Percentiles rank a stretch among this genome's conserved stretches.
Conservation (phyloP, 92 coral and sea anemone genomes). For the Galaxea fascicularis region DNA sequence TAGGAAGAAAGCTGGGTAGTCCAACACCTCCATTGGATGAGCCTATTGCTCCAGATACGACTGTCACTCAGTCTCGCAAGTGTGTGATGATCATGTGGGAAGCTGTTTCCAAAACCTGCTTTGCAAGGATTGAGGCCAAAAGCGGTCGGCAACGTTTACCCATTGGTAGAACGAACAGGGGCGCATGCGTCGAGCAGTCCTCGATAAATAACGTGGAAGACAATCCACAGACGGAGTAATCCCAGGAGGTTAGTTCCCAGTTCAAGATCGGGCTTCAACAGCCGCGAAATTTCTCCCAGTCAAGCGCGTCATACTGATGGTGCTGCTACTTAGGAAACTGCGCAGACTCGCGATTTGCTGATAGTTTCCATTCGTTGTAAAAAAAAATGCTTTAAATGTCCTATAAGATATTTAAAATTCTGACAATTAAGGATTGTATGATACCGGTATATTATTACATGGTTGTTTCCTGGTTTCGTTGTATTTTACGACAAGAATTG, state of each 20-base stretch:
- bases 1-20: slow-evolving; percentile 7
- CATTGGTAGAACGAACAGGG: background rate
- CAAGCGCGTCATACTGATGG: no score
- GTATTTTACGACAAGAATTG: no score
- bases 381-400: no score
- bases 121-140: slow-evolving; percentile 79
- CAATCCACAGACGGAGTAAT: background rate
- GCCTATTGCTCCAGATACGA: slow-evolving; percentile 26
- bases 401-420: no score
- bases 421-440: no score
- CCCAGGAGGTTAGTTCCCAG: background rate
- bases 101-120: slow-evolving; percentile 66
- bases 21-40: slow-evolving; percentile 28
- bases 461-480: no score
- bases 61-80: slow-evolving; percentile 17
- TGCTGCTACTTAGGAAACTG: no score
- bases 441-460: no score
- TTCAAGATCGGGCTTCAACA: no score
- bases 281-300: no score
- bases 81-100: slow-evolving; percentile 88
- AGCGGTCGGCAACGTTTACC: slow-evolving; percentile 62
- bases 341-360: no score
- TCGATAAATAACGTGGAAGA: slow-evolving; percentile 7
- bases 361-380: no score
- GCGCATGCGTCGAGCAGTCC: background rate